Base-by-base conservation (phyloP, 2,113 vertebrate genomes). In the Calyptomena viridis region DNA sequence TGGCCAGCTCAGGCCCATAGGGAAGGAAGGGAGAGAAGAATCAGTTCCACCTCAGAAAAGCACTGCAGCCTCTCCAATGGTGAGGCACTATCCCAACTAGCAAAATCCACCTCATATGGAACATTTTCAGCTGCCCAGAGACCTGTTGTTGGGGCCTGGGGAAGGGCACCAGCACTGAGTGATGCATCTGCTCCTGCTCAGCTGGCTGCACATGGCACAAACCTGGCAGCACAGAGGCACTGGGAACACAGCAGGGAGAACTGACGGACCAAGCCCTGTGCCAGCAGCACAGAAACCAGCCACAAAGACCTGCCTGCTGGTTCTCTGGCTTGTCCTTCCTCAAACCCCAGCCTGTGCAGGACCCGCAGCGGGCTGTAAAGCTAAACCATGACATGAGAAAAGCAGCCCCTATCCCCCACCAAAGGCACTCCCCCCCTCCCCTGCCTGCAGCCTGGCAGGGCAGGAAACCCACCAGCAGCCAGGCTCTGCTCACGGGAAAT, bases 101-200 rank as follows among this genome's bases (percentile, higher is more conserved):
- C 30, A 79, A 71, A 71, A 56, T 5, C 27, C 17, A 42, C 21
- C 28, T n/a, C 5, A 35, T 12, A n/a, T 37, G 23, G 20, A 55
- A 27, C 37, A 28, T 4, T 16, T 39, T 15, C 31, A 62, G 72
- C 56, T 66, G 42, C 31, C 71, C 35, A 31, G 0, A 46, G 35
- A 30, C 35, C 15, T 0, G 0, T 16, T 2, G 0, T 0, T 6
- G 1, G 24, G 24, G 28, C 35, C 31, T 37, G 16, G 62, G 33
- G 50, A 76, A 64, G 56, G 63, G n/a, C 1, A 2, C 18, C 81
- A 59, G 50, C 0, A 1, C 81, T 6, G 19, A 67, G 56, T 0
- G 0, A 75, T 8, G 23, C 37, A 31, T 14, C 22, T 66, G 50
- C 42, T 62, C 35, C 16, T 60, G 60, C 37, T 68, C 84, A 73